A percentile compares a stretch with the other conserved stretches of the same genome.
These are phyloP conservation scores for Cotesia glomerata DNA, from an alignment of 1,140 invertebrate species.

Conservation along the genomic window DNA sequence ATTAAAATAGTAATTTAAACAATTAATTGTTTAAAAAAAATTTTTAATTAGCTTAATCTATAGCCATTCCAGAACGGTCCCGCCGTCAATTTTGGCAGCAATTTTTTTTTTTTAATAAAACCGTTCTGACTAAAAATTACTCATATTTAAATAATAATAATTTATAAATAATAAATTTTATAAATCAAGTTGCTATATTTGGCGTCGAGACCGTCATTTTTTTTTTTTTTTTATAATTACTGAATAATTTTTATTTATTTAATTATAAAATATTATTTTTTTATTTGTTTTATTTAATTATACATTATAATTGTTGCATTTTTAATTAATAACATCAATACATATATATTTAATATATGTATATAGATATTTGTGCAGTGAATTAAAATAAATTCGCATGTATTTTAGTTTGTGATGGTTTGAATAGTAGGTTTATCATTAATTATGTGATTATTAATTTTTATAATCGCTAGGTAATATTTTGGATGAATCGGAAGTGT, in stretches of 20 bases:
- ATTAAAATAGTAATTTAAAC: neutral
- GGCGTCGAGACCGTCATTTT: constrained; percentile 31
- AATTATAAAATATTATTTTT: too few relatives aligned
- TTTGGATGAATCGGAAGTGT: constrained; percentile 81
- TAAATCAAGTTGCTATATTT: constrained; percentile 16
- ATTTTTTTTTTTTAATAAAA: neutral
- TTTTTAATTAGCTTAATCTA: constrained; percentile 28
- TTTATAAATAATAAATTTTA: neutral
- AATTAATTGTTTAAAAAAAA: constrained; percentile 13
- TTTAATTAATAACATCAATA: neutral
- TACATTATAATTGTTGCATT: neutral
- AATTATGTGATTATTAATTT: neutral
- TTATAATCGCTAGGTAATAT: constrained; percentile 77
- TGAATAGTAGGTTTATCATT: neutral
- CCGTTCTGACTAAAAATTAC: neutral
- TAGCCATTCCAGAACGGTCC: constrained; percentile 48
- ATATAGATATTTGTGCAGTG: neutral
- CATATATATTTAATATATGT: neutral
- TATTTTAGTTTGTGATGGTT: neutral
- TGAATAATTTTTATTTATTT: too few relatives aligned
- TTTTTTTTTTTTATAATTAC: neutral
- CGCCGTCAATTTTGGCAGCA: constrained; percentile 26
- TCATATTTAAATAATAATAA: neutral
- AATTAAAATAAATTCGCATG: neutral
- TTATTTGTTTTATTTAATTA: too few relatives aligned